A percentile compares a stretch with the other conserved stretches of the same genome.
Evolutionary conservation across 2,113 vertebrate genomes (phyloP).

Genomic region (Microcebus murinus): DNA sequence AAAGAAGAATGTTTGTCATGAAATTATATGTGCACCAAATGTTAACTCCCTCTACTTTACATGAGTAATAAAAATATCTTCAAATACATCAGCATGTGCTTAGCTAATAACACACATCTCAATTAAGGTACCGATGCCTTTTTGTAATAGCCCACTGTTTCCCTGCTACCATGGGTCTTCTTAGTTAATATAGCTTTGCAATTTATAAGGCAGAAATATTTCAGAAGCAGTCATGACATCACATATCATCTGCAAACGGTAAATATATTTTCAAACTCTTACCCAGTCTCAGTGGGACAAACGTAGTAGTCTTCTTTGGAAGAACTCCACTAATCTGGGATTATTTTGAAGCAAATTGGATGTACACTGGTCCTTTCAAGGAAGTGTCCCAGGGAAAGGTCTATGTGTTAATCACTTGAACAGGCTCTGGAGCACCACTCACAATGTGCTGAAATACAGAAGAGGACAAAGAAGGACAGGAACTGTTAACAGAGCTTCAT

Average conservation of each 20-base stretch:
- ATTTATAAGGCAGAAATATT: background rate
- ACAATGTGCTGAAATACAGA: constrained; percentile 33
- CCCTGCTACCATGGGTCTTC: background rate
- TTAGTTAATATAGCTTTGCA: background rate
- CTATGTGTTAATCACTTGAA: background rate
- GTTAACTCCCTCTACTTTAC: background rate
- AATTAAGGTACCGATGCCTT: background rate
- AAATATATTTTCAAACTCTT: constrained; percentile 28
- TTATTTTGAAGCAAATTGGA: background rate
- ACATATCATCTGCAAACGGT: background rate
- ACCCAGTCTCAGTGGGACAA: constrained; percentile 35
- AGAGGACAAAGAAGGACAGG: background rate
- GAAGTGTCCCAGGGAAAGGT: background rate
- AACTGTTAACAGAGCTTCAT: background rate
- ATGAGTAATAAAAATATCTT: constrained; percentile 25
- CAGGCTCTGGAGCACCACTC: background rate
- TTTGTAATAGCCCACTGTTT: background rate
- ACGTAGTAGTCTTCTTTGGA: background rate
- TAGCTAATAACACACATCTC: constrained; percentile 1
- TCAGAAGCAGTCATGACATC: background rate
- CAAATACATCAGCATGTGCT: background rate
- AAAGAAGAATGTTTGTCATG: constrained; percentile 26
- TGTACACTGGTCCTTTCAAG: background rate
- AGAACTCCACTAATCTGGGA: background rate
- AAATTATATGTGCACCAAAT: background rate